Conservation (phyloP, 2,888 invertebrate genomes). For the Temnothorax rugatulus region DNA sequence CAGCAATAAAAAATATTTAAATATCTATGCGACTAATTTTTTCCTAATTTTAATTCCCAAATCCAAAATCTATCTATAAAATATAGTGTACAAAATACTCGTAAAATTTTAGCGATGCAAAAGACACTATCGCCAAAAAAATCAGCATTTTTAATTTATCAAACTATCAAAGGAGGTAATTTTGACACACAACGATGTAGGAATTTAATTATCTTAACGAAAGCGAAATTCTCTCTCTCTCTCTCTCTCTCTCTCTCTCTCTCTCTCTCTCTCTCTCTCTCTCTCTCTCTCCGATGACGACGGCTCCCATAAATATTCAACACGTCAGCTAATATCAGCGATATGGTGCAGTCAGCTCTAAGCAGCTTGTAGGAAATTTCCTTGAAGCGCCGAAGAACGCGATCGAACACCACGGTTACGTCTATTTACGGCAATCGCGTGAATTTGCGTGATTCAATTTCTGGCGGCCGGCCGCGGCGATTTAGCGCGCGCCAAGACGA, state of each 20-base stretch:
- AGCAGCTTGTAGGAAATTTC: constrained; percentile 30
- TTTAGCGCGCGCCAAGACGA: constrained; percentile 43
- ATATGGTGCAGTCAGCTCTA: background rate
- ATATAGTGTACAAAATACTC: background rate
- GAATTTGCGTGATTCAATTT: constrained; percentile 51
- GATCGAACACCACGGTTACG: constrained; percentile 18
- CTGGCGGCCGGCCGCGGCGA: constrained; percentile 54
- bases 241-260: background rate
- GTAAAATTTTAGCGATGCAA: background rate
- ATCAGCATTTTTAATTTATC: constrained; percentile 1
- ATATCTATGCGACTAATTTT: background rate
- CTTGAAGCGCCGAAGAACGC: constrained; percentile 18
- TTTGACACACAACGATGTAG: background rate
- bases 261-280: background rate
- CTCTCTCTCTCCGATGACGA: background rate
- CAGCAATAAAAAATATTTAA: background rate
- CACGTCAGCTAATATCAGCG: background rate
- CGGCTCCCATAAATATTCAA: constrained; percentile 2
- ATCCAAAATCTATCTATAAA: background rate
- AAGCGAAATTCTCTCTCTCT: background rate
- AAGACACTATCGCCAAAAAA: background rate
- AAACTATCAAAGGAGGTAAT: background rate
- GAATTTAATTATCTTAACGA: background rate
- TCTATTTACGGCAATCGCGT: constrained; percentile 48
- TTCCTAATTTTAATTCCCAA: background rate